Evolutionary conservation across 2,797 vertebrate genomes (phyloP).

Genomic region (Gallinago nigripennis): DNA sequence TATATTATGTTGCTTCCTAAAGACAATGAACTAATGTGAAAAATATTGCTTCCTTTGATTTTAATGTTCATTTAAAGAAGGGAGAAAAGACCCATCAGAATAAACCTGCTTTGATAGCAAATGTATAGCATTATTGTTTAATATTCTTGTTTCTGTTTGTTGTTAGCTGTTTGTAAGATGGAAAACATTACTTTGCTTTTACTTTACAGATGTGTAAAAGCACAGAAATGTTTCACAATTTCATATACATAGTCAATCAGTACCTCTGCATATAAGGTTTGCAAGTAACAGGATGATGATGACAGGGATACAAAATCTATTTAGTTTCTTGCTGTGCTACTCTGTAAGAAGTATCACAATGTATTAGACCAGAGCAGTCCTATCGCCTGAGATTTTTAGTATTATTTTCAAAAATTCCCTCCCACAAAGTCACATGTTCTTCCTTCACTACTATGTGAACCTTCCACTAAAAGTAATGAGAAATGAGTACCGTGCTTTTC

Average conservation of each 20-base stretch:
- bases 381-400: background rate
- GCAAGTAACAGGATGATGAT: background rate
- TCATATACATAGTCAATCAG: background rate
- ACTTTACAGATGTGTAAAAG: background rate
- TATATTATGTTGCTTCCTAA: background rate
- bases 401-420: background rate
- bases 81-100: background rate
- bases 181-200: background rate
- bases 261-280: background rate
- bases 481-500: background rate
- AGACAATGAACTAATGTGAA: background rate
- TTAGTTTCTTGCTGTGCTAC: background rate
- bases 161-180: background rate
- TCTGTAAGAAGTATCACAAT: background rate
- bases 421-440: fast-evolving
- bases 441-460: background rate
- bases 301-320: background rate
- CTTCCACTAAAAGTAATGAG: background rate
- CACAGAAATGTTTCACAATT: background rate
- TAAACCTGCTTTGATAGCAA: background rate
- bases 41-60: background rate
- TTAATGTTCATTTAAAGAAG: background rate
- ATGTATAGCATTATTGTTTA: background rate
- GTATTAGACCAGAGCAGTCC: background rate
- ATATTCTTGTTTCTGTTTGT: background rate